Conservation (phyloP, 1,140 invertebrate genomes). For the Globodera rostochiensis region DNA sequence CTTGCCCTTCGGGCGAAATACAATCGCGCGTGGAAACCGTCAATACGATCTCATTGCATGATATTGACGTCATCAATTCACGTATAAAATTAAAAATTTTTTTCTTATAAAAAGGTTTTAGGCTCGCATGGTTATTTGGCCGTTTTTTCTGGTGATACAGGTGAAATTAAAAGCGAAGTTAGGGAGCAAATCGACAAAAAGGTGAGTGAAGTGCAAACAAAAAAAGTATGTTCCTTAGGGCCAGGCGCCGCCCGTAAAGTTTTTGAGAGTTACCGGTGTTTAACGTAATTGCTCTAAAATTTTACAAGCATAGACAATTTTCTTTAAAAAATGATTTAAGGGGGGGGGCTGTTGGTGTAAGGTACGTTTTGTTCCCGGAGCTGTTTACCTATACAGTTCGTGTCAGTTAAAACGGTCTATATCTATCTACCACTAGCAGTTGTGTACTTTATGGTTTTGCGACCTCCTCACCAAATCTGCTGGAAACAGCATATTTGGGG, state of each 20-base stretch:
- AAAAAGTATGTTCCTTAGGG: too few relatives aligned
- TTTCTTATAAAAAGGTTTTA: conserved; percentile 70
- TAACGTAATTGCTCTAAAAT: too few relatives aligned
- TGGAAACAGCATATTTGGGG: too few relatives aligned
- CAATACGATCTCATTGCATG: conserved; percentile 96
- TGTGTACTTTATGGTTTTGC: too few relatives aligned
- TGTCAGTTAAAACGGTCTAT: too few relatives aligned
- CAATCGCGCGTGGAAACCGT: conserved; percentile 99
- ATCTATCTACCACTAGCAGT: too few relatives aligned
- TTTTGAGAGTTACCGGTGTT: too few relatives aligned
- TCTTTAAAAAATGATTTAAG: neutral
- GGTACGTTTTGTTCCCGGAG: too few relatives aligned
- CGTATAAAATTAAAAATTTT: conserved; percentile 69
- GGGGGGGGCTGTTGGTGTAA: too few relatives aligned
- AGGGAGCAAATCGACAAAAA: conserved; percentile 98
- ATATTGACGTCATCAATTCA: conserved; percentile 81
- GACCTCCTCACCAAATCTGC: too few relatives aligned
- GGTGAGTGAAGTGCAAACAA: conserved; percentile 63
- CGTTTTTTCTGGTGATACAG: conserved; percentile 95
- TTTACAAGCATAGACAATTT: neutral
- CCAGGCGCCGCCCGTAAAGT: too few relatives aligned
- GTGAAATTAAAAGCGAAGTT: conserved; percentile 96
- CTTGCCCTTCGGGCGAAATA: conserved; percentile 95
- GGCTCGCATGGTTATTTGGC: conserved; percentile 82
- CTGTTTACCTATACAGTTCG: too few relatives aligned